Evolutionary conservation across 2,113 vertebrate genomes (phyloP).

Genomic region (Cynopterus brachyotis): DNA sequence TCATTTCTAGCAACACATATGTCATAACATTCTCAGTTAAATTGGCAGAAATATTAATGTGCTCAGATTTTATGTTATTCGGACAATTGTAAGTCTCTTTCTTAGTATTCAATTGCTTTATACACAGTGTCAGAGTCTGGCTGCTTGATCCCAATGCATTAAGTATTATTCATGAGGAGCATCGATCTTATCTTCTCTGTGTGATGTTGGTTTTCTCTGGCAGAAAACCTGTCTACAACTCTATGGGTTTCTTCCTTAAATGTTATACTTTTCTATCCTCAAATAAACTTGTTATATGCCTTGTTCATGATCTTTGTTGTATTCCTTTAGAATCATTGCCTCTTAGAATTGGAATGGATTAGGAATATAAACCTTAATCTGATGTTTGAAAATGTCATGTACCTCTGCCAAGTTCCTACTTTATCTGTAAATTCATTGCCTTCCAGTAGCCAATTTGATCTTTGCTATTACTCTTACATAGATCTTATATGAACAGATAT

Average conservation of each 20-base stretch:
- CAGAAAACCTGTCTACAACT: not conserved
- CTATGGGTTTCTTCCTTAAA: not conserved
- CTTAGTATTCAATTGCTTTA: not conserved
- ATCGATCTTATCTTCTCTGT: not conserved
- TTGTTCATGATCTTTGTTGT: not conserved
- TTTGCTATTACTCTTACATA: not conserved
- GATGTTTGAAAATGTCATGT: not conserved
- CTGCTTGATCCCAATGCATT: not conserved
- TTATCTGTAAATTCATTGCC: not conserved
- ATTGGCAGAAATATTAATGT: conserved; percentile 85
- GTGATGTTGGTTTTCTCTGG: not conserved
- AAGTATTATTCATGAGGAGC: not conserved
- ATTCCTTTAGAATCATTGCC: not conserved
- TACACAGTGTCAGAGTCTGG: not conserved
- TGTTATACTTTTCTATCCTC: not conserved
- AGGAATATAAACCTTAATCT: not conserved
- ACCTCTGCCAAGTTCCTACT: not conserved
- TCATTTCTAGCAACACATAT: conserved; percentile 82
- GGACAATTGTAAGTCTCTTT: conserved; percentile 58
- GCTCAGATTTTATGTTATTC: conserved; percentile 72
- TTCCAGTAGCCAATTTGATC: not conserved
- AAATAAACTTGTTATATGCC: not conserved
- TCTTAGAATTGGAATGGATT: not conserved
- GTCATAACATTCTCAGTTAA: conserved; percentile 83
- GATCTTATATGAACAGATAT: not conserved